Base-by-base conservation (phyloP, 2,888 invertebrate genomes). In the Sabellastarte sp. region DNA sequence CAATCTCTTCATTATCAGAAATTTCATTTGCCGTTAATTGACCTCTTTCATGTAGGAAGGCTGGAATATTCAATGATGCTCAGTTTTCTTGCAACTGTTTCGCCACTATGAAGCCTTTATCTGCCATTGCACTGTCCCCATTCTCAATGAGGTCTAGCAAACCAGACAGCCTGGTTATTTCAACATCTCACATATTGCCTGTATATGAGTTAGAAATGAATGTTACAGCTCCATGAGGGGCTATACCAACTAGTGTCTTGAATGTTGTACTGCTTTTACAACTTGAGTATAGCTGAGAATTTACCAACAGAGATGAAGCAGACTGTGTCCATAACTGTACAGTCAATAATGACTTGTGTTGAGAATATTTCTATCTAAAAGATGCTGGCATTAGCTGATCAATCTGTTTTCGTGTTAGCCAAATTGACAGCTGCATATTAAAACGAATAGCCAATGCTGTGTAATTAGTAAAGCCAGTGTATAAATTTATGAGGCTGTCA, bases 41-140 rank as follows among this genome's bases (percentile, higher is more conserved):
- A 32, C 1, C 33, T 24, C 29, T 52, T 2, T 59, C n/a, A 51
- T 50, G n/a, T 50, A 15, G 60, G 50, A 67, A 61, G 31, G 69
- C 67, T 2, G 68, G 71, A 5, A 70, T 63, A 20, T 66, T 66
- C 1, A 72, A 41, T 20, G 10, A 59, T 28, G 26, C 65, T 31
- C 1, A 60, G 59, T 32, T 57, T 32, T 65, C 61, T 32, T 61
- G 53, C 26, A 66, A 61, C 29, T 68, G 33, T 41, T 71, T 66
- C 2, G 55, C 4, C 10, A 71, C 67, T 31, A 59, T 15, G 59
- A 73, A 71, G 1, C 70, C 70, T 30, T 67, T 71, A 50, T 73
- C 73, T 3, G 65, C 70, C 68, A 72, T 72, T 1, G 69, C 64
- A 31, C 63, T 63, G 56, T 72, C 70, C 5, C 69, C 69, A 32